phyloP scores from a whole-genome alignment of 2,888 invertebrate species.

The Onchidella celtica region DNA sequence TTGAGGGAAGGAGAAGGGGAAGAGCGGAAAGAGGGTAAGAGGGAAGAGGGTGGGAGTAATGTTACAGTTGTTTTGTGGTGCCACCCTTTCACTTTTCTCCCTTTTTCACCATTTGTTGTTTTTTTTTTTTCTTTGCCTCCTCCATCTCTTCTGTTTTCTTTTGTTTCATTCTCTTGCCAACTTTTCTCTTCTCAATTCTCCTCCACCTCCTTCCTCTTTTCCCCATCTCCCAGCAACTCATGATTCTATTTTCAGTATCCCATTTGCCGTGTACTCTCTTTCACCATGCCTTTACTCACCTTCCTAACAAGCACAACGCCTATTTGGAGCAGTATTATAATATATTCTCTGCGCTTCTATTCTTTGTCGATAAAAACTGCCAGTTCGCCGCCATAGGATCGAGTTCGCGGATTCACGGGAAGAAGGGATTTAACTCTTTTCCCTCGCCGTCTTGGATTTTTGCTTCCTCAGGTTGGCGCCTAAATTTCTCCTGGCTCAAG shows the following conservation, averaged over 20 bases:
- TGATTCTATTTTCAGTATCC: constrained; percentile 2
- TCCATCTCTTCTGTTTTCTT: background rate
- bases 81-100: background rate
- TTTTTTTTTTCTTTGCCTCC: background rate
- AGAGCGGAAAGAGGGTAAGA: too few relatives aligned
- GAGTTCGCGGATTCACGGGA: too few relatives aligned
- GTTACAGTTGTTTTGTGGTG: too few relatives aligned
- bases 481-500: too few relatives aligned
- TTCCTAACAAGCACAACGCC: background rate
- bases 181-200: too few relatives aligned
- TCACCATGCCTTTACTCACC: constrained; percentile 1
- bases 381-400: too few relatives aligned
- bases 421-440: too few relatives aligned
- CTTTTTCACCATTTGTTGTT: background rate
- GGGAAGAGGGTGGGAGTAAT: too few relatives aligned
- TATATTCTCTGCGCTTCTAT: constrained; percentile 4
- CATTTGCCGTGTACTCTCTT: background rate
- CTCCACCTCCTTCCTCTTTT: background rate
- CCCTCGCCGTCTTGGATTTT: too few relatives aligned
- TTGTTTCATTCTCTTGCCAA: background rate
- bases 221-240: background rate
- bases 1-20: too few relatives aligned
- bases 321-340: constrained; percentile 12
- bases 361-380: background rate
- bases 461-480: too few relatives aligned